Conservation (phyloP, 2,797 vertebrate species). For the Clarias pachynema region DNA sequence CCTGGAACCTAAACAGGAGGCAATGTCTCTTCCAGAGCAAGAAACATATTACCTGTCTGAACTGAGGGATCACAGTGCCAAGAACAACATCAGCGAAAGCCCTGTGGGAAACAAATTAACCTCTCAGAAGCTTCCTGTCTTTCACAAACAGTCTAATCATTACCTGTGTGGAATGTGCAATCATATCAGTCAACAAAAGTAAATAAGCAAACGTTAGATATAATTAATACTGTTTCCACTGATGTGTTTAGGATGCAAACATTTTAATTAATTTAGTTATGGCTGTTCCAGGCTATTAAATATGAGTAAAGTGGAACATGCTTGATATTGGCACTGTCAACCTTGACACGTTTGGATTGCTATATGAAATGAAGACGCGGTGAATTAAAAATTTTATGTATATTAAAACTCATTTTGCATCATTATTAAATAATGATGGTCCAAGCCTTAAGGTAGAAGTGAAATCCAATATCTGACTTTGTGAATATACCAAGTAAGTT, state of each 20-base stretch:
- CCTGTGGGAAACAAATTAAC: slow-evolving; percentile 57
- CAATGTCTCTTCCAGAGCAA: slow-evolving; percentile 58
- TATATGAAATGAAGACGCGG: slow-evolving; percentile 8
- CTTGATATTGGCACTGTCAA: slow-evolving; percentile 9
- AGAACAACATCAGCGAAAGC: neutral
- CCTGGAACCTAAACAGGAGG: slow-evolving; percentile 51
- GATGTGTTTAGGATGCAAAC: slow-evolving; percentile 57
- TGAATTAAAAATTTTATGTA: neutral
- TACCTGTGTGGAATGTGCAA: slow-evolving; percentile 63
- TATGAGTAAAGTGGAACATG: slow-evolving; percentile 41
- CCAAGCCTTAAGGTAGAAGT: neutral
- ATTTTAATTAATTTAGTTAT: slow-evolving; percentile 42
- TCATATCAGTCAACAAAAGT: slow-evolving; percentile 56
- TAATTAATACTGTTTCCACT: slow-evolving; percentile 63
- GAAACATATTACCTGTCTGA: slow-evolving; percentile 31
- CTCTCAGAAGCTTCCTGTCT: slow-evolving; percentile 15
- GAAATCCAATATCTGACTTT: neutral
- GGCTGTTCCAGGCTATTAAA: slow-evolving; percentile 43
- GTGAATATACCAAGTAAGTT: neutral
- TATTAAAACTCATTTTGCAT: neutral
- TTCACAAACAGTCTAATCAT: slow-evolving; percentile 61
- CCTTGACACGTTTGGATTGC: slow-evolving; percentile 6
- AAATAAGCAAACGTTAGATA: slow-evolving; percentile 62
- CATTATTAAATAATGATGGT: slow-evolving; percentile 6
- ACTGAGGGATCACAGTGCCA: slow-evolving; percentile 11